Evolutionary conservation across 2,113 vertebrate genomes (phyloP).

Genomic region (Brachyhypopomus occidentalis): DNA sequence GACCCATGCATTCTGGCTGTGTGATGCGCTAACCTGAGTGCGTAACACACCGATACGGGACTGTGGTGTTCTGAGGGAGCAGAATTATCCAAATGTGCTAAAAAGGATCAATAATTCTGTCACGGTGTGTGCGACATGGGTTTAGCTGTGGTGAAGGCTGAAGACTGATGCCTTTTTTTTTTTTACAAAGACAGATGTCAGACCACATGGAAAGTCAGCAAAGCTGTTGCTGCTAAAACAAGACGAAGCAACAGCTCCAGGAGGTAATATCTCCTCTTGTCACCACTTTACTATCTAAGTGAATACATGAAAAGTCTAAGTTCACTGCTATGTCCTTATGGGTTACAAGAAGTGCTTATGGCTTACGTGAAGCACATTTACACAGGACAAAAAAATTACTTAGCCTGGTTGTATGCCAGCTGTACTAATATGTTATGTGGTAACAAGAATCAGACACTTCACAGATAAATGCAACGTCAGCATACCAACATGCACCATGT

Average conservation of each 20-base stretch:
- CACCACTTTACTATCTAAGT: background rate
- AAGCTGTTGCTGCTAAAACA: background rate
- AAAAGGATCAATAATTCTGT: constrained; percentile 3
- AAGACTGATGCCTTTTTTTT: background rate
- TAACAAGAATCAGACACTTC: background rate
- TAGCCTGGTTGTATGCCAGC: background rate
- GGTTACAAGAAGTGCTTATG: background rate
- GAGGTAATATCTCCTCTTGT: background rate
- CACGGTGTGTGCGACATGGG: background rate
- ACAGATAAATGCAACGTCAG: too few species aligned
- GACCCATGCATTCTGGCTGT: background rate
- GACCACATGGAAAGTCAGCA: background rate
- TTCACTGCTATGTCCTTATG: too few species aligned
- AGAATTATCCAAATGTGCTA: constrained; percentile 21
- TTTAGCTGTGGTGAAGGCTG: constrained; percentile 4
- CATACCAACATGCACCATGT: too few species aligned
- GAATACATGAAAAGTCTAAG: too few species aligned
- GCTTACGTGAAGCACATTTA: background rate
- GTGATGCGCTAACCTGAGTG: background rate
- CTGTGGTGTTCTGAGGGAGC: background rate
- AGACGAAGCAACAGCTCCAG: background rate
- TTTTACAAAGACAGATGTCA: background rate
- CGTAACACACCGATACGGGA: constrained; percentile 3
- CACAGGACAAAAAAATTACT: background rate
- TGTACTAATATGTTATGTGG: background rate